These are phyloP conservation scores for Lycaon pictus DNA, from an alignment of 2,113 vertebrate species.

Conservation along the genomic window DNA sequence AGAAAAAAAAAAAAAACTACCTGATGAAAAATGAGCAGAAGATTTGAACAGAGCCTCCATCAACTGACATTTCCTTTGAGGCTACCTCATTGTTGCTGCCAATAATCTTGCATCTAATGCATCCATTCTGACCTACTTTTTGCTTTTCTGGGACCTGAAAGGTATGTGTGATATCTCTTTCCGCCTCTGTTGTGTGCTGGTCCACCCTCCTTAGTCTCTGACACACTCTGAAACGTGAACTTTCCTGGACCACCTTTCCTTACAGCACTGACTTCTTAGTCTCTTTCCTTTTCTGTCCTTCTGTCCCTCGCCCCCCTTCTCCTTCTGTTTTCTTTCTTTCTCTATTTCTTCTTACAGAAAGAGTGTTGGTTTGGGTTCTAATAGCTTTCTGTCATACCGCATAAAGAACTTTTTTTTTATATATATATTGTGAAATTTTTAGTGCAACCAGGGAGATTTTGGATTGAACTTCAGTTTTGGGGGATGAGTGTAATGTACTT, in stretches of 20 bases:
- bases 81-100: background rate
- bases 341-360: background rate
- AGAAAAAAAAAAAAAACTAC: background rate
- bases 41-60: background rate
- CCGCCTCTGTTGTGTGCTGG: background rate
- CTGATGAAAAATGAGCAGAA: background rate
- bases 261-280: background rate
- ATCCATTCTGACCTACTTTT: background rate
- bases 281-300: background rate
- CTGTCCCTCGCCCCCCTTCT: background rate
- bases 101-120: background rate
- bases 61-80: background rate
- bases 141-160: background rate
- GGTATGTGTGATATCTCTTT: background rate
- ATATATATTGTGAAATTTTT: background rate
- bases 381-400: background rate
- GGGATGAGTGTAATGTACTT: background rate
- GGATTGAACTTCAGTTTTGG: background rate
- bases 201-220: too few species aligned
- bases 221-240: background rate
- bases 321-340: background rate
- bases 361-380: background rate
- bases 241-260: background rate
- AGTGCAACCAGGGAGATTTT: background rate
- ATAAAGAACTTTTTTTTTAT: background rate